These are phyloP conservation scores for Drosophila suzukii DNA, from an alignment of 1,140 invertebrate genomes.

Conservation along the genomic window DNA sequence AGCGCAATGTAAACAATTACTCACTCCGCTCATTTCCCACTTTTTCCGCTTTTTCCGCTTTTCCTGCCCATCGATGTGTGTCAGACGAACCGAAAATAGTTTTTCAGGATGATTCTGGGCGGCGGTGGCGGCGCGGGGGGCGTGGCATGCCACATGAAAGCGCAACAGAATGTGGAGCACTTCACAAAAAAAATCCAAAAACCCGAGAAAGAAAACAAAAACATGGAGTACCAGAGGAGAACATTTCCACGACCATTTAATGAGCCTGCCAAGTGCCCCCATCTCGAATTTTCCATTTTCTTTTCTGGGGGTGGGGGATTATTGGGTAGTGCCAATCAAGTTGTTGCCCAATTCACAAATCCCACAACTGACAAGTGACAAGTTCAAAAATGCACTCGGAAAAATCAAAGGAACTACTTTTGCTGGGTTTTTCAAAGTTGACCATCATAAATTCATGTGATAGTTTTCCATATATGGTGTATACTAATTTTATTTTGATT, in stretches of 20 bases:
- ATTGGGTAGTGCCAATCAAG: not conserved
- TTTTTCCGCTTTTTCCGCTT: conserved; percentile 1
- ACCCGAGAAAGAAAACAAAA: conserved; percentile 16
- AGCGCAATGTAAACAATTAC: conserved; percentile 55
- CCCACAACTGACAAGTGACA: not conserved
- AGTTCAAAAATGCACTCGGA: conserved; percentile 2
- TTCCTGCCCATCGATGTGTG: conserved; percentile 60
- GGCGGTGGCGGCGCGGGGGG: not conserved
- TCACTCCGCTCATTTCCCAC: conserved; percentile 21
- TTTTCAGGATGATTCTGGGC: conserved; percentile 46
- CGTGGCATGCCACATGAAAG: conserved; percentile 60
- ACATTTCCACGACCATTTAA: conserved; percentile 65
- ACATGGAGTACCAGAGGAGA: conserved; percentile 14
- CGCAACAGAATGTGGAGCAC: conserved; percentile 66
- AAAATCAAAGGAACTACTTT: not conserved
- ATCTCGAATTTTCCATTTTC: not conserved
- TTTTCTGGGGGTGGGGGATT: not conserved
- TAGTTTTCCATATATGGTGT: too few relatives aligned
- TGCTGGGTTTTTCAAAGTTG: too few relatives aligned
- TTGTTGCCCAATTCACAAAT: conserved; percentile 1
- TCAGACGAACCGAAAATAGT: conserved; percentile 73
- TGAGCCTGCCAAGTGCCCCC: conserved; percentile 30
- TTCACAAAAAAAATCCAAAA: conserved; percentile 21
- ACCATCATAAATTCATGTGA: too few relatives aligned
- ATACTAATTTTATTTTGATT: too few relatives aligned